phyloP scores from a whole-genome alignment of 2,888 invertebrate genomes.

The Buathra laborator region DNA sequence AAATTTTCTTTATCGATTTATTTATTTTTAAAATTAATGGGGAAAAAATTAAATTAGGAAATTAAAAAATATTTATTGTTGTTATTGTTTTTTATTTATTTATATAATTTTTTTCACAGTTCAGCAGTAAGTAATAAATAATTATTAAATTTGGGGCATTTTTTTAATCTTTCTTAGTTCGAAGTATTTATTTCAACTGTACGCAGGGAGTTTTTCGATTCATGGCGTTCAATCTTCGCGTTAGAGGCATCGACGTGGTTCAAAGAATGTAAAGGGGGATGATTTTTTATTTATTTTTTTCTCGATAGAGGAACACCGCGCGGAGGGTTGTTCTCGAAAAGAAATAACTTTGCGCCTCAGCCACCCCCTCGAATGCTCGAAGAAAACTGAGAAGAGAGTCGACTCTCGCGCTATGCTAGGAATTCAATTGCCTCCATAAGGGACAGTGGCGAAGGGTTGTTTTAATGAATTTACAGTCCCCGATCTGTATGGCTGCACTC shows the following conservation, averaged over 20 bases:
- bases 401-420: slow-evolving; percentile 74
- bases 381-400: slow-evolving; percentile 53
- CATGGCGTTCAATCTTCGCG: neutral
- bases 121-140: no score
- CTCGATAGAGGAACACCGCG: neutral
- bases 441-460: slow-evolving; percentile 81
- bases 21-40: no score
- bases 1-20: no score
- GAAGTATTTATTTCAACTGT: neutral
- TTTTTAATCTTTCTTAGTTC: neutral
- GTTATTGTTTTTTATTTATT: no score
- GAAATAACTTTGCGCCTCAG: slow-evolving; percentile 31
- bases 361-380: slow-evolving; percentile 11
- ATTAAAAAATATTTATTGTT: no score
- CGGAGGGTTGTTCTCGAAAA: slow-evolving; percentile 15
- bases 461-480: slow-evolving; percentile 82
- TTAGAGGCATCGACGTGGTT: neutral
- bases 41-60: no score
- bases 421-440: slow-evolving; percentile 80
- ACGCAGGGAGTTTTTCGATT: neutral
- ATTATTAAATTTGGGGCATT: neutral
- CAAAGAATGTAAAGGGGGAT: slow-evolving; percentile 18
- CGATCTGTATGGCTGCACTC: slow-evolving; percentile 9
- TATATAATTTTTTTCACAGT: no score
- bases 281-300: slow-evolving; percentile 35